Percentiles rank a stretch among this genome's conserved stretches.
phyloP scores from a whole-genome alignment of 2,888 invertebrate genomes.

The Microctonus aethiopoides region DNA sequence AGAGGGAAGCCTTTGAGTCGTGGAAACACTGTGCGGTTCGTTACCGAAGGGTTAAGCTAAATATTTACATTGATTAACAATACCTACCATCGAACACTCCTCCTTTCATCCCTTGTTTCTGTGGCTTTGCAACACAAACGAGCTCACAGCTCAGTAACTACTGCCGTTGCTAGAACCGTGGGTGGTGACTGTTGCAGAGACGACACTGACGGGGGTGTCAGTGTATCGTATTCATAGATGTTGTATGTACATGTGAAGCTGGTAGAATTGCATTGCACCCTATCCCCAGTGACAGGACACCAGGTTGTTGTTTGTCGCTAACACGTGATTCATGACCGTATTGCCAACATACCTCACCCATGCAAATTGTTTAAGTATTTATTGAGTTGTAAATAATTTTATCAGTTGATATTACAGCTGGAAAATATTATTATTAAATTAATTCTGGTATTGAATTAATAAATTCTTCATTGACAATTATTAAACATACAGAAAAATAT shows the following conservation, averaged over 20 bases:
- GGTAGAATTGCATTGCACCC: background rate
- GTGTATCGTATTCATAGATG: background rate
- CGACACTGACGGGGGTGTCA: background rate
- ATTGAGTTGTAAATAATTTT: background rate
- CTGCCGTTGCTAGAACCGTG: background rate
- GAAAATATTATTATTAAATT: no score
- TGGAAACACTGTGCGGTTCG: background rate
- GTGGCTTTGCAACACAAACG: constrained; percentile 16
- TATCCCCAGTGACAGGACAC: constrained; percentile 7
- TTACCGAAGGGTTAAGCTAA: constrained; percentile 33
- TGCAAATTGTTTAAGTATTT: background rate
- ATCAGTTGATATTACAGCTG: no score
- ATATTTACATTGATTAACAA: constrained; percentile 49
- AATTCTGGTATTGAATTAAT: no score
- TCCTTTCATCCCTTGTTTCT: constrained; percentile 11
- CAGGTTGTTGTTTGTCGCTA: constrained; percentile 25
- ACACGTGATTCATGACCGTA: constrained; percentile 23
- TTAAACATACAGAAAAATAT: no score
- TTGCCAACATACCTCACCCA: background rate
- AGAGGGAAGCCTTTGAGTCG: background rate
- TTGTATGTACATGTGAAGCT: background rate
- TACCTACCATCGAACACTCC: constrained; percentile 9
- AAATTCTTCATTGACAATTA: no score
- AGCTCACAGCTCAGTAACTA: background rate
- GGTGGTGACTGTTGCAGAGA: constrained; percentile 3